A percentile compares a stretch with the other conserved stretches of the same genome.
Conservation (phyloP, 2,888 invertebrate genomes). For the Rhabditoides inermis region DNA sequence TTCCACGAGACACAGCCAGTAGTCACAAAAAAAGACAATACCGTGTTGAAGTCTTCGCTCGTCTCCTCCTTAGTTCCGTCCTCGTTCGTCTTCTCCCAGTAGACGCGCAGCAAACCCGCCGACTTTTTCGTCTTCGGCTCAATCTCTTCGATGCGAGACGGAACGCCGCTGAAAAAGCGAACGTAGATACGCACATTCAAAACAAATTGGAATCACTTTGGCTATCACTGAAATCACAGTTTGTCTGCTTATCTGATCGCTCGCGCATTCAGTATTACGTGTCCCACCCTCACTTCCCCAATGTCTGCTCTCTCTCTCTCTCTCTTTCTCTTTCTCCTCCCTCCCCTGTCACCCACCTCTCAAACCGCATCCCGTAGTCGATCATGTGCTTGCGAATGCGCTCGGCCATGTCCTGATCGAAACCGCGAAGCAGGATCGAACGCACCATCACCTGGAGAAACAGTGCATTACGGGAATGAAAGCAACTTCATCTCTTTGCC, state of each 20-base stretch:
- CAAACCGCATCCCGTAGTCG: conserved; percentile 57
- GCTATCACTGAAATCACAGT: background rate
- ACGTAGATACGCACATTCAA: background rate
- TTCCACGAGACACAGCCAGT: too few species aligned
- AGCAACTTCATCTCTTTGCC: background rate
- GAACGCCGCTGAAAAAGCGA: conserved; percentile 27
- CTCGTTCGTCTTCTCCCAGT: conserved; percentile 24
- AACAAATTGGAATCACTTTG: background rate
- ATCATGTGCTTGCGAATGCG: conserved; percentile 58
- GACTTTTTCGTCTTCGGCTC: conserved; percentile 32
- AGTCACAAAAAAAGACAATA: conserved; percentile 28
- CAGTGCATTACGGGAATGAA: conserved; percentile 33
- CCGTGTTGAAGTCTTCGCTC: conserved; percentile 60
- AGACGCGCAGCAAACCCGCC: conserved; percentile 33
- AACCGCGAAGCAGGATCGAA: conserved; percentile 61
- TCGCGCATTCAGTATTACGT: too few species aligned
- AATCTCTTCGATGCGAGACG: conserved; percentile 35
- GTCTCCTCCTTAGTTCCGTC: conserved; percentile 46
- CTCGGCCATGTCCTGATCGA: conserved; percentile 61
- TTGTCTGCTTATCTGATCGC: background rate
- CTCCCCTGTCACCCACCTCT: conserved; percentile 11
- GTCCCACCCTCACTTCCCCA: too few species aligned
- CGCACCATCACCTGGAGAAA: conserved; percentile 56
- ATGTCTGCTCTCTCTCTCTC: conserved; percentile 32
- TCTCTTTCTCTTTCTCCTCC: conserved; percentile 46